Evolutionary conservation across 2,888 invertebrate species (phyloP).

Genomic region (Timema cristinae): DNA sequence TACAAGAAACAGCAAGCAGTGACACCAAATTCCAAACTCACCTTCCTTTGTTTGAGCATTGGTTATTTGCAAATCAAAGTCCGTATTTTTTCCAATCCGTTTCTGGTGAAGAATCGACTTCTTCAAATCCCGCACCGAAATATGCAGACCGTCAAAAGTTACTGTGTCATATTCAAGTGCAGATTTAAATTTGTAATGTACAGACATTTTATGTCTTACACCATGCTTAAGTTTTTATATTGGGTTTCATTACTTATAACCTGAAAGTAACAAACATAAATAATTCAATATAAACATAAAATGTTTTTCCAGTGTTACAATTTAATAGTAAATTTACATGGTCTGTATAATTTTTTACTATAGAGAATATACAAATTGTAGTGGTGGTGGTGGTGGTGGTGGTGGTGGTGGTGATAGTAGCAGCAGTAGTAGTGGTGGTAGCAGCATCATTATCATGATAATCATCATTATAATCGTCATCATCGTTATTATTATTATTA

Average conservation of each 20-base stretch:
- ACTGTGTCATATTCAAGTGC: constrained; percentile 94
- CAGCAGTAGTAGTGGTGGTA: no score
- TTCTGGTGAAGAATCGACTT: constrained; percentile 93
- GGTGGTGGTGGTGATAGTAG: no score
- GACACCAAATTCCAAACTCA: constrained; percentile 44
- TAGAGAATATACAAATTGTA: no score
- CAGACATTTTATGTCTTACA: constrained; percentile 63
- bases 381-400: no score
- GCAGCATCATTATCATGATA: no score
- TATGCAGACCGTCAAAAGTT: constrained; percentile 94
- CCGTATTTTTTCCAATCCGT: constrained; percentile 86
- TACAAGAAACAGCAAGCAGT: no score
- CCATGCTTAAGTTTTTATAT: constrained; percentile 6
- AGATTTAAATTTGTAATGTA: constrained; percentile 98
- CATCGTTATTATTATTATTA: no score
- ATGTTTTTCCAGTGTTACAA: no score
- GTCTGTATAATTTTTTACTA: no score
- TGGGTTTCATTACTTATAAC: background rate
- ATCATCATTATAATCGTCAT: no score
- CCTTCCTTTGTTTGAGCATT: constrained; percentile 98
- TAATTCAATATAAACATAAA: no score
- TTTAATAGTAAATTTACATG: no score
- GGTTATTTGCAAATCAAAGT: constrained; percentile 94
- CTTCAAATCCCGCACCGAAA: constrained; percentile 93
- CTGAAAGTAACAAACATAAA: background rate